Percentiles rank a stretch among this genome's conserved stretches.
These are phyloP conservation scores for Mugil cephalus DNA, from an alignment of 2,113 vertebrate genomes.

Conservation along the genomic window DNA sequence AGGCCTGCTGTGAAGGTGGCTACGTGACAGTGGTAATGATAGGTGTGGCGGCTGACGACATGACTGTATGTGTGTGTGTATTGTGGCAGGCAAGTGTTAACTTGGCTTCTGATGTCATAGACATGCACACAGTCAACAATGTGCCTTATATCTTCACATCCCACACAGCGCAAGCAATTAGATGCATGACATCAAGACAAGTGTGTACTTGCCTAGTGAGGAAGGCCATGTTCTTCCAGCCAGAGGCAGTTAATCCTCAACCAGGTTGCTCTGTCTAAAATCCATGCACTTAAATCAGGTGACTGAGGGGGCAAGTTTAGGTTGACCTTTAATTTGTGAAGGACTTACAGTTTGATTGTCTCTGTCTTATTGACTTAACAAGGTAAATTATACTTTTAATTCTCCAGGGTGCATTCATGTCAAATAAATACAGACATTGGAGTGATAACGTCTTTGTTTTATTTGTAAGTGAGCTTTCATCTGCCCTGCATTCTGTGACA, in stretches of 20 bases:
- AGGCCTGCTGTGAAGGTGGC: slow-evolving; percentile 73
- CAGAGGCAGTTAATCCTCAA: slow-evolving; percentile 56
- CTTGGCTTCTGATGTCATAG: slow-evolving; percentile 65
- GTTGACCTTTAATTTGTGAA: slow-evolving; percentile 36
- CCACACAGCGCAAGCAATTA: slow-evolving; percentile 69
- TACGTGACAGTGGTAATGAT: slow-evolving; percentile 82
- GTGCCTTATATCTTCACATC: slow-evolving; percentile 70
- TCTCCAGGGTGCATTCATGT: neutral
- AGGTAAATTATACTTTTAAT: slow-evolving; percentile 2
- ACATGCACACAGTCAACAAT: slow-evolving; percentile 63
- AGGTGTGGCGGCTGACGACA: slow-evolving; percentile 86
- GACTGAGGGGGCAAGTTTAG: slow-evolving; percentile 73
- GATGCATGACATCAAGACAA: slow-evolving; percentile 66
- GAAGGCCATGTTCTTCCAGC: slow-evolving; percentile 47
- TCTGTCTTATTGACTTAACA: slow-evolving; percentile 38
- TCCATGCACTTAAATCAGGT: slow-evolving; percentile 40
- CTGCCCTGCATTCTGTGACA: neutral
- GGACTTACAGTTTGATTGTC: slow-evolving; percentile 19
- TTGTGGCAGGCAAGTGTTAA: slow-evolving; percentile 78
- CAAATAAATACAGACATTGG: neutral
- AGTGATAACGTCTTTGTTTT: neutral
- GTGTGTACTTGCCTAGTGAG: slow-evolving; percentile 66
- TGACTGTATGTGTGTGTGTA: slow-evolving; percentile 68
- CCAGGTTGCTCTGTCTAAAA: slow-evolving; percentile 26
- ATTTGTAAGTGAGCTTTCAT: neutral